Conservation (phyloP, 1,140 invertebrate genomes). For the Drosophila santomea region DNA sequence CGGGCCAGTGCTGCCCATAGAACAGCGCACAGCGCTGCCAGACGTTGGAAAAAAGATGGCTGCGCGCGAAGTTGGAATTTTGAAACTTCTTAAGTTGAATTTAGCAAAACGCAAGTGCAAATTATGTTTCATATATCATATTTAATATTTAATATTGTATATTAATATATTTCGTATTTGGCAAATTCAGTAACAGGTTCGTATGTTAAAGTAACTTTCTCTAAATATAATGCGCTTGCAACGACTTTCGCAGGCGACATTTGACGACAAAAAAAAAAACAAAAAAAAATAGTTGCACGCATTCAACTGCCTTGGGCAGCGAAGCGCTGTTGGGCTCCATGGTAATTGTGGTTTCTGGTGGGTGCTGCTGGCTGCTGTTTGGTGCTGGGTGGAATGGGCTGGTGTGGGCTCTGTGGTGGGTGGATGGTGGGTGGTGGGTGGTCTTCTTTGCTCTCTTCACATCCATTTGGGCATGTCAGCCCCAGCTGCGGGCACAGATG, state of each 20-base stretch:
- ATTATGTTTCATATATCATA: too few relatives aligned
- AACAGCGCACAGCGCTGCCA: background rate
- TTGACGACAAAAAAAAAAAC: conserved; percentile 27
- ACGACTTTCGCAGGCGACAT: conserved; percentile 28
- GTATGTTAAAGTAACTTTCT: conserved; percentile 47
- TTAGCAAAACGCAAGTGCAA: background rate
- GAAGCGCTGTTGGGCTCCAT: conserved; percentile 5
- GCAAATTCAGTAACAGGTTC: conserved; percentile 60
- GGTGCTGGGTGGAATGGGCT: conserved; percentile 30
- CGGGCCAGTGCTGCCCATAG: conserved; percentile 1
- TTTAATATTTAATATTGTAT: conserved; percentile 21
- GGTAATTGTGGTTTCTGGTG: conserved; percentile 23
- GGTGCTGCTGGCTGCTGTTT: background rate
- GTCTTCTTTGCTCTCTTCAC: background rate
- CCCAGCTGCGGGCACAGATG: conserved; percentile 68
- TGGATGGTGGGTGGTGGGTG: conserved; percentile 7
- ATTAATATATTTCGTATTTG: conserved; percentile 53
- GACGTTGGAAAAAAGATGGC: background rate
- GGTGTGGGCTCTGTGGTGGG: conserved; percentile 27
- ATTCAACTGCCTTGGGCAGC: conserved; percentile 51
- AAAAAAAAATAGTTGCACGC: background rate
- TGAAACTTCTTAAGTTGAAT: background rate
- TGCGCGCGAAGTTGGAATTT: background rate
- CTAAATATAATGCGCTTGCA: conserved; percentile 45
- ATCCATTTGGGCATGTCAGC: conserved; percentile 28